Evolutionary conservation across 2,888 invertebrate species (phyloP), one percentile per base, ranked within the genome.

Genomic region (Tachystola acroxantha): DNA sequence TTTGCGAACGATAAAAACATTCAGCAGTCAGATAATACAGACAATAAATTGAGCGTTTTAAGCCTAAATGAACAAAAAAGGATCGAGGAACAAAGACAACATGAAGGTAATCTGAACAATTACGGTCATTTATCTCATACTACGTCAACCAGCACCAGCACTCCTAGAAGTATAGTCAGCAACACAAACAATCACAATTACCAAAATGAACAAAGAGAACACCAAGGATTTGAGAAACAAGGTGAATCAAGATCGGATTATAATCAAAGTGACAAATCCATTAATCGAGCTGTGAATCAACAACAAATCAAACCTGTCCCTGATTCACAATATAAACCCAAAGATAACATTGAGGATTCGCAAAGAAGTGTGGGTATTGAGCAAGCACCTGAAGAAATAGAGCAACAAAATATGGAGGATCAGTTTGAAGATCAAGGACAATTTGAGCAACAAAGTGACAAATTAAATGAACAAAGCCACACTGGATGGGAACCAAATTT

Each of bases 401-500:
- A 26, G 10, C 32, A 32, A 37, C 32, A 36, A 31, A 36, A 34
- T 11, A 19, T 11, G 10, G 25, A 32, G 32, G 43, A 50, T 20
- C 38, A 40, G 28, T 40, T 41, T 27, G 39, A 29, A 26, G 20
- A 49, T 28, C 37, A 38, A 11, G 40, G 42, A 7, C 53, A 54
- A 36, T 53, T 62, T 32, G 49, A 36, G 10, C 53, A 57, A n/a
- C 50, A 55, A 42, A 40, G 32, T 32, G 44, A 49, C 35, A 48
- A 48, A 10, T 28, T 29, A 14, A 22, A 32, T 3, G 31, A 31
- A 20, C 19, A 31, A 20, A 30, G 11, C 2, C 31, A 34, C 6
- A 32, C 16, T 10, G 24, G 11, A 7, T 32, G 28, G 22, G 32
- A 24, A 5, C 56, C 48, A 42, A 49, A 53, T 32, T 36, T 41